Base-by-base conservation (phyloP, 2,113 vertebrate genomes). In the Paraplagusia blochii region DNA sequence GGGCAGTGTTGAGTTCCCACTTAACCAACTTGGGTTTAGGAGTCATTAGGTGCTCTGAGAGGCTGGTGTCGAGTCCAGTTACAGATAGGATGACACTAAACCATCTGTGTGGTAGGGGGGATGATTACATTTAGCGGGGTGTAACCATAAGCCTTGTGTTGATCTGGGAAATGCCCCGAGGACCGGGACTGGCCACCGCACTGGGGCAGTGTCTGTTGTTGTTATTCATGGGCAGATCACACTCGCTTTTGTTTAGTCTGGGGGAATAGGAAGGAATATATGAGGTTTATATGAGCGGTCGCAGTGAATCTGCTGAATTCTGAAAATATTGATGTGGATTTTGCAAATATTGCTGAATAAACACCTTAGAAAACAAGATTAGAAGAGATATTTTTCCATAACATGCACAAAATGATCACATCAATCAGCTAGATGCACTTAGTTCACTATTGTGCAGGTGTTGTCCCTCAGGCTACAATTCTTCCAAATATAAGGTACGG, bases 31-130 rank as follows among this genome's bases (percentile, higher is more conserved):
- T 55, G 39, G 74, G 66, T 75, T 84, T 69, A 63, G 68, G 53
- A 85, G 69, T 83, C 83, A 84, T 87, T 85, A 85, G 79, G 68
- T 67, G 65, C 78, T 66, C 72, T 84, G 77, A 63, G 77, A 60
- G 72, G 22, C 61, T 67, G 69, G 67, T 53, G 62, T 36, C 45
- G 79, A 81, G 73, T 84, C 79, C 61, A 68, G 74, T 85, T 84
- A 83, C 83, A 72, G 86, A 87, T 88, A 85, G 83, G 79, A 81
- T 88, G 46, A 85, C 86, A 71, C 76, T 61, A 53, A 79, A 69
- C 85, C 86, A 88, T 88, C 84, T 88, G 86, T 80, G 72, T 63
- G 56, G 76, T 60, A 11, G 35, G 51, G 33, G 60, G 34, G 47
- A 9, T 53, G 59, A 76, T 78, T 70, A 58, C 74, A 76, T 70